Conservation (phyloP, 2,113 vertebrate species). For the Cottus gobio region DNA sequence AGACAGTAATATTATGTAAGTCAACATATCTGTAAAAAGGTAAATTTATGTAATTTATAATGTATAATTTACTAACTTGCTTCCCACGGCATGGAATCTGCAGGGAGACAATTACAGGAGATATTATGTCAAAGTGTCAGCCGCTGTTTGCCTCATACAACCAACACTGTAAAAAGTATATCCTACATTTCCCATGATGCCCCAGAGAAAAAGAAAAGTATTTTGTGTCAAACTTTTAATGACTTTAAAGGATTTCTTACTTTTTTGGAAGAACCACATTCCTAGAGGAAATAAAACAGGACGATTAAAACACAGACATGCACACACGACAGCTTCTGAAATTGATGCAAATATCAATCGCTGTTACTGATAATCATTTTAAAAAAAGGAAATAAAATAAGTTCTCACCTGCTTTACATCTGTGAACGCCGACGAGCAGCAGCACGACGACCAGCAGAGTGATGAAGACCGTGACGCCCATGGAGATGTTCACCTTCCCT, state of each 20-base stretch:
- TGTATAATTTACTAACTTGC: slow-evolving; percentile 45
- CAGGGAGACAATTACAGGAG: slow-evolving; percentile 10
- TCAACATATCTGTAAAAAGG: background rate
- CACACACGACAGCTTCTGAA: background rate
- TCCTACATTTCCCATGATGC: slow-evolving; percentile 8
- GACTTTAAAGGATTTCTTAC: slow-evolving; percentile 46
- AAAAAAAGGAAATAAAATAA: background rate
- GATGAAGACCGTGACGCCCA: slow-evolving; percentile 23
- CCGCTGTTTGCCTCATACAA: background rate
- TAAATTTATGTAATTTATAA: background rate
- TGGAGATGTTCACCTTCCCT: background rate
- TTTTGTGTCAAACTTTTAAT: background rate
- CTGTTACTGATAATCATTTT: too few relatives aligned
- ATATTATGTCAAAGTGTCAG: background rate
- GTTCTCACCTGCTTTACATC: slow-evolving; percentile 53
- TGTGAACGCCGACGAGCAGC: slow-evolving; percentile 16
- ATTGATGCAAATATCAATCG: too few relatives aligned
- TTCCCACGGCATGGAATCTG: slow-evolving; percentile 67
- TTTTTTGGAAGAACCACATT: slow-evolving; percentile 70
- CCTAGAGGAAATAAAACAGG: slow-evolving; percentile 40
- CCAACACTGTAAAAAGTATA: background rate
- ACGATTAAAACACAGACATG: background rate
- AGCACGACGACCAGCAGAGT: background rate
- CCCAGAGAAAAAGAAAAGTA: background rate
- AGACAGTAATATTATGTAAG: background rate